These are phyloP conservation scores for Drosophila nikananu DNA, from an alignment of 1,140 invertebrate genomes.

Conservation along the genomic window DNA sequence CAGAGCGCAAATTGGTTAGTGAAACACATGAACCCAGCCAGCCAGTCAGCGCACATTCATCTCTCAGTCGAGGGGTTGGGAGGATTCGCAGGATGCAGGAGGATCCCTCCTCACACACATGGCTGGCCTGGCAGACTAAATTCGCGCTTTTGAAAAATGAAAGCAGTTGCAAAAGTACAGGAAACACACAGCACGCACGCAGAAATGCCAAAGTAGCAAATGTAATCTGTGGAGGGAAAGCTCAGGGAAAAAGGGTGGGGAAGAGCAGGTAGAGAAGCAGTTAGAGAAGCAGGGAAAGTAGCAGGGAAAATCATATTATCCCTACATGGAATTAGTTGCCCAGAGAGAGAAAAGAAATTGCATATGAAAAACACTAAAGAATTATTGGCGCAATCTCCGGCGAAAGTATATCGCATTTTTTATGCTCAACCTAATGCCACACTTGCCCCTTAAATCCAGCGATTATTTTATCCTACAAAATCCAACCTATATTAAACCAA, in stretches of 20 bases:
- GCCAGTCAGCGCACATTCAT: slow-evolving; percentile 27
- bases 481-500: background rate
- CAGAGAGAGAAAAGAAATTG: slow-evolving; percentile 22
- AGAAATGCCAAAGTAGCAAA: slow-evolving; percentile 54
- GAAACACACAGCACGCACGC: slow-evolving; percentile 28
- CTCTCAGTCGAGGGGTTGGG: background rate
- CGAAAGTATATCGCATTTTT: background rate
- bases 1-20: slow-evolving; percentile 79
- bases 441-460: background rate
- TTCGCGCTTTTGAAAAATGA: slow-evolving; percentile 71
- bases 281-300: background rate
- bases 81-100: background rate
- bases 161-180: slow-evolving; percentile 45
- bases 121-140: slow-evolving; percentile 41
- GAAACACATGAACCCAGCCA: slow-evolving; percentile 62
- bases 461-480: slow-evolving; percentile 2
- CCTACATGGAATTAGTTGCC: slow-evolving; percentile 48
- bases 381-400: slow-evolving; percentile 4
- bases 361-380: slow-evolving; percentile 8
- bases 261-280: slow-evolving; percentile 8
- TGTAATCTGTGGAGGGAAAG: slow-evolving; percentile 58
- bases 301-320: slow-evolving; percentile 48
- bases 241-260: background rate
- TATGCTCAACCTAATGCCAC: background rate
- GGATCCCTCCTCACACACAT: slow-evolving; percentile 28